Conservation (phyloP, 1,140 invertebrate genomes). For the Dinoponera quadriceps region DNA sequence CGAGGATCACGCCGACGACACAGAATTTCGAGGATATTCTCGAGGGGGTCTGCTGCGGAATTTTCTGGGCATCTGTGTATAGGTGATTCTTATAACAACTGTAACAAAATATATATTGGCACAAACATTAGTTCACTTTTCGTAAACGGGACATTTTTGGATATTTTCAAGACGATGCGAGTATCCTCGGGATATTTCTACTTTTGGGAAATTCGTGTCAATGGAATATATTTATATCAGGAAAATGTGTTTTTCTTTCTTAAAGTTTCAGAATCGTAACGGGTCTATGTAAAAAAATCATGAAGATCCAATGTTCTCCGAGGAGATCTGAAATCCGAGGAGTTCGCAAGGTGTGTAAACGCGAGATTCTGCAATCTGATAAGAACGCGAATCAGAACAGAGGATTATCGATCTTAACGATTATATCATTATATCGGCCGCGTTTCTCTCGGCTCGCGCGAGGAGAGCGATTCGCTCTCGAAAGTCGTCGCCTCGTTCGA, state of each 20-base stretch:
- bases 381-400: constrained; percentile 33
- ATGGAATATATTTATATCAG: no score
- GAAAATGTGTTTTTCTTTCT: no score
- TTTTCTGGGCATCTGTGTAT: neutral
- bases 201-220: no score
- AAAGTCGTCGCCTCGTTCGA: constrained; percentile 51
- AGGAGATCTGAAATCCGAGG: neutral
- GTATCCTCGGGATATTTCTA: no score
- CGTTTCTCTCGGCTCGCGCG: constrained; percentile 47
- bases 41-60: neutral
- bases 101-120: no score
- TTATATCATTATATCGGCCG: constrained; percentile 59
- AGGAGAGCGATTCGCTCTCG: constrained; percentile 53
- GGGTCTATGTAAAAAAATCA: neutral
- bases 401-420: constrained; percentile 39
- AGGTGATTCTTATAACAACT: neutral
- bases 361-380: constrained; percentile 6
- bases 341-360: neutral
- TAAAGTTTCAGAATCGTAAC: no score
- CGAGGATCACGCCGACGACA: neutral
- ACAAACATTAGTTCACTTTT: no score
- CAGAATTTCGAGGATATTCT: neutral
- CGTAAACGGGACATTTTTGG: no score
- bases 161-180: no score
- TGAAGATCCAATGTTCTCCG: neutral